Percentiles rank a stretch among this genome's conserved stretches.
phyloP scores from a whole-genome alignment of 2,888 invertebrate genomes.

The Merodon equestris region DNA sequence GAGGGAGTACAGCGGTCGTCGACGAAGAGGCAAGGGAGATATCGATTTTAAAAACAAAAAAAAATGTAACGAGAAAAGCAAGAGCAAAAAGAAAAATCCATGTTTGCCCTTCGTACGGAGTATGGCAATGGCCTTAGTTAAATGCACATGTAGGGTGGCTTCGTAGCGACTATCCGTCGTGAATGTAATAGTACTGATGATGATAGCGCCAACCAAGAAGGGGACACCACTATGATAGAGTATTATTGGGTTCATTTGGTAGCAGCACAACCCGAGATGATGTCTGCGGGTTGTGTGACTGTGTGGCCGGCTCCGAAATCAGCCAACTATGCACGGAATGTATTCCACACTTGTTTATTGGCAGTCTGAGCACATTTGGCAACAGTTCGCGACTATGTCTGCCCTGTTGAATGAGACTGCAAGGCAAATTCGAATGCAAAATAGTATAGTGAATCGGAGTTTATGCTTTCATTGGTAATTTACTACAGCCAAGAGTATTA shows the following conservation, averaged over 20 bases:
- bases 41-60: conserved; percentile 42
- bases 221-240: neutral
- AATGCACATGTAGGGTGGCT: conserved; percentile 43
- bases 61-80: too few relatives aligned
- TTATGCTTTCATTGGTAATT: conserved; percentile 57
- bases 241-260: conserved; percentile 29
- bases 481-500: conserved; percentile 3
- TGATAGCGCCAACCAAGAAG: conserved; percentile 1
- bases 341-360: conserved; percentile 46
- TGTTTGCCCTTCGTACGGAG: conserved; percentile 43
- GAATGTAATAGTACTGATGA: conserved; percentile 17
- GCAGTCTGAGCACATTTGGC: conserved; percentile 55
- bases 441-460: conserved; percentile 37
- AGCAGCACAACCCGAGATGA: conserved; percentile 26
- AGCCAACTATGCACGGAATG: conserved; percentile 30
- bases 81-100: conserved; percentile 27
- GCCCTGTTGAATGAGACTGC: conserved; percentile 22
- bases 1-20: neutral
- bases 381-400: conserved; percentile 50
- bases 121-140: conserved; percentile 58
- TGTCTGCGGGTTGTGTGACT: conserved; percentile 11
- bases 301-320: conserved; percentile 3
- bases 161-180: conserved; percentile 10
- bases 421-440: conserved; percentile 27
- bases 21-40: conserved; percentile 22